phyloP scores from a whole-genome alignment of 2,797 vertebrate genomes.

The Ctenochaetus hawaiiensis region DNA sequence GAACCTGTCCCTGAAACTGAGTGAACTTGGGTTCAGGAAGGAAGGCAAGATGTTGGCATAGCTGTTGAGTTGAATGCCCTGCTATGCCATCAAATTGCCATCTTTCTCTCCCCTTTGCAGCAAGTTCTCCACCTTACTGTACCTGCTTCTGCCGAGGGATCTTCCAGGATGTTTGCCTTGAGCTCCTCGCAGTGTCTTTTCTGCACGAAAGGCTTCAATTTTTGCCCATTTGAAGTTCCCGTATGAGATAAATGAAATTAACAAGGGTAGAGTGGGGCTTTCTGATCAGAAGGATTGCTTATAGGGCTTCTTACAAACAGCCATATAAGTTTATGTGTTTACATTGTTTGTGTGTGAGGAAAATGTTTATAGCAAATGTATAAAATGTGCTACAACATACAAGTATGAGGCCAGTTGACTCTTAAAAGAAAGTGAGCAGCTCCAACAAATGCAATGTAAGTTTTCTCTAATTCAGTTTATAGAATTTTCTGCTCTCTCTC shows the following conservation, averaged over 20 bases:
- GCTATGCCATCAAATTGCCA: slow-evolving; percentile 82
- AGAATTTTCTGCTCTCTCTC: no score
- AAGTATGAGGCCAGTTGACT: neutral
- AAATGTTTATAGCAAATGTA: no score
- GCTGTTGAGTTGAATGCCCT: slow-evolving; percentile 71
- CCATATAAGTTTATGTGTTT: neutral
- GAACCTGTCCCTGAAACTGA: neutral
- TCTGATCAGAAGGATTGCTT: neutral
- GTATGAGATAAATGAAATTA: neutral
- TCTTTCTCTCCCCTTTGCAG: slow-evolving; percentile 72
- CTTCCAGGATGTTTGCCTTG: neutral
- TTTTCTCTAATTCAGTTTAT: neutral
- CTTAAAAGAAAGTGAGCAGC: neutral
- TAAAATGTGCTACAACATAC: neutral
- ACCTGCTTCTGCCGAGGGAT: neutral
- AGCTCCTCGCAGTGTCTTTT: neutral
- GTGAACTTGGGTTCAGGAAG: slow-evolving; percentile 64
- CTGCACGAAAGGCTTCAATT: no score
- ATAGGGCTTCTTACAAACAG: neutral
- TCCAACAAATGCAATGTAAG: neutral
- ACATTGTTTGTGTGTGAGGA: neutral
- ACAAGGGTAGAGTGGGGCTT: neutral
- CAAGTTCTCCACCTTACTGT: neutral
- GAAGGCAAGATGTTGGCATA: slow-evolving; percentile 86
- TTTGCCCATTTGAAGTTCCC: no score